Base-by-base conservation (phyloP, 2,888 invertebrate species). In the Troides helena region DNA sequence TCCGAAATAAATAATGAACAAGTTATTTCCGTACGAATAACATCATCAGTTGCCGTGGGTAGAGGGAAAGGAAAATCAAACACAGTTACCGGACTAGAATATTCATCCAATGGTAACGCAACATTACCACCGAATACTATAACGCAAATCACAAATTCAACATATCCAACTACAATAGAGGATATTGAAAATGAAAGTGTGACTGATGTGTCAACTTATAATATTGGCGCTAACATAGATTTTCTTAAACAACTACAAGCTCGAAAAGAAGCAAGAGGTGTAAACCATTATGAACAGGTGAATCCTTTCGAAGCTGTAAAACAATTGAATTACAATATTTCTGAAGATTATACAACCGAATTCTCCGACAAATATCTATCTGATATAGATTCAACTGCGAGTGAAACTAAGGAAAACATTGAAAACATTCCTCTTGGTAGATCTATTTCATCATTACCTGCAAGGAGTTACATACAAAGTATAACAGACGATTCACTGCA, bases 21-120 rank as follows among this genome's bases (percentile, higher is more conserved):
- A 83, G 88, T 92, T 39, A 92, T 92, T 80, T 91, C 92, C 56
- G 93, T 94, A 60, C 91, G 94, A 78, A 94, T 94, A 69, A 94
- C 94, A 8, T 94, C 94, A 12, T 94, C 94, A 10, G 93, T 94
- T 21, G 94, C 94, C 67, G 90, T 94, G 7, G 94, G 93, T 3
- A 90, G 94, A 68, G 91, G 93, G 10, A 84, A 80, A 75, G 76
- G 77, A 23, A 89, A 84, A 74, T 72, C 78, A 59, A 73, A 72
- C 21, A 80, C 70, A 68, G 71, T 71, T 56, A 10, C 68, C 53
- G 73, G 74, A 68, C 75, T 74, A 69, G 73, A 74, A 62, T 72
- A 73, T 14, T 70, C 67, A 21, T n/a, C 43, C 43, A 63, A 60
- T 59, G 64, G 72, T 18, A 70, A 74, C 30, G 46, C 72, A 50